Evolutionary conservation across 2,113 vertebrate species (phyloP).

Genomic region (Tretioscincus oriximinensis): DNA sequence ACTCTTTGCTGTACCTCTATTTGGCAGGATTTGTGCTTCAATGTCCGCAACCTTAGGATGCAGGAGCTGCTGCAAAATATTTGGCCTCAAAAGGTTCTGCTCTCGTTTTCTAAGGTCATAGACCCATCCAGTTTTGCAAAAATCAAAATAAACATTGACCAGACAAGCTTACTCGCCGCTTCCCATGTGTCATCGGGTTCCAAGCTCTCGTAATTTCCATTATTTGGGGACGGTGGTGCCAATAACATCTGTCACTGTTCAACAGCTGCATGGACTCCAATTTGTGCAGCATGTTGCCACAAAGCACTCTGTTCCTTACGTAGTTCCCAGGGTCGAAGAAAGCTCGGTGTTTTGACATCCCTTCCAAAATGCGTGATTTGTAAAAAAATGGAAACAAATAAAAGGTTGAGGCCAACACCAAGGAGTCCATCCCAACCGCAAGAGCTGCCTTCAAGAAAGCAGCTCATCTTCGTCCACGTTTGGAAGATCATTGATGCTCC

Average conservation of each 20-base stretch:
- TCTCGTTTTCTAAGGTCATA: conserved; percentile 10
- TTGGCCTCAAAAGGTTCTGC: conserved; percentile 61
- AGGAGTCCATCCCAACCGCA: conserved; percentile 6
- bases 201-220: background rate
- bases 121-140: conserved; percentile 24
- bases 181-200: conserved; percentile 37
- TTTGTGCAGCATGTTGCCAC: conserved; percentile 74
- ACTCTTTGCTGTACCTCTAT: background rate
- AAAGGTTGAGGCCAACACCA: background rate
- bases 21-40: background rate
- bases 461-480: conserved; percentile 85
- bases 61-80: conserved; percentile 42
- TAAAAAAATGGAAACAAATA: no score
- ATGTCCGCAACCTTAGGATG: background rate
- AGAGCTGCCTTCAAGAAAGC: conserved; percentile 76
- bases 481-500: conserved; percentile 79
- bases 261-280: conserved; percentile 35
- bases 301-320: conserved; percentile 49
- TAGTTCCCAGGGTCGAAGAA: conserved; percentile 36
- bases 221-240: background rate
- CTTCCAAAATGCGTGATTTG: conserved; percentile 14
- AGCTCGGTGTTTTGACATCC: conserved; percentile 49
- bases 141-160: background rate
- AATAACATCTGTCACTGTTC: conserved; percentile 49
- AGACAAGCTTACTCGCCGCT: background rate